A percentile compares a stretch with the other conserved stretches of the same genome.
These are phyloP conservation scores for Hipposideros armiger DNA, from an alignment of 2,113 vertebrate genomes.

Conservation along the genomic window DNA sequence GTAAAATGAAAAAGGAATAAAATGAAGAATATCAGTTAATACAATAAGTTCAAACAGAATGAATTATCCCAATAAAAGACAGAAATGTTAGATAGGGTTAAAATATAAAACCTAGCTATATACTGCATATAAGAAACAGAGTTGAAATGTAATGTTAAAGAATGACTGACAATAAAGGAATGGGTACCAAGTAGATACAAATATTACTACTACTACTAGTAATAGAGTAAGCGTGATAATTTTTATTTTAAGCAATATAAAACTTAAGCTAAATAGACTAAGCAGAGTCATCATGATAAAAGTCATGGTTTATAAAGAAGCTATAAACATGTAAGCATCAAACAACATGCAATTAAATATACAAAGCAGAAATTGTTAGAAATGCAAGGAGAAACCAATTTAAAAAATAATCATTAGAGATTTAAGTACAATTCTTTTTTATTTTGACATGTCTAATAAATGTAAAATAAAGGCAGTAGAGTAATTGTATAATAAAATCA, in stretches of 20 bases:
- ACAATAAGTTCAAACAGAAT: not conserved
- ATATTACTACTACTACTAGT: not conserved
- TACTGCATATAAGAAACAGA: not conserved
- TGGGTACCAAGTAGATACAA: not conserved
- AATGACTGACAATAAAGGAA: not conserved
- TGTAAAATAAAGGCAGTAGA: not conserved
- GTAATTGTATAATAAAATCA: not conserved
- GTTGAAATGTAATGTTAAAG: not conserved
- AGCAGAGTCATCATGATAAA: not conserved
- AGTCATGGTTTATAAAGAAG: not conserved
- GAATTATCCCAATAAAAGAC: not conserved
- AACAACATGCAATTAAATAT: constrained; percentile 1
- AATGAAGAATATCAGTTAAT: not conserved
- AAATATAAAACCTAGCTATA: not conserved
- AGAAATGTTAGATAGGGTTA: not conserved
- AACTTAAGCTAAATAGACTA: not conserved
- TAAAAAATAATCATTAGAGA: not conserved
- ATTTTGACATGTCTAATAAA: not conserved
- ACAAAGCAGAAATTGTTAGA: not conserved
- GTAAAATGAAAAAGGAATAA: not conserved
- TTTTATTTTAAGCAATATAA: not conserved
- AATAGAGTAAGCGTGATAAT: not conserved
- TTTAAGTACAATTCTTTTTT: not conserved
- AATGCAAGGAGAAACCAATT: not conserved
- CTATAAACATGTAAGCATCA: not conserved